These are phyloP conservation scores for Drosophila melanosoma DNA, from an alignment of 2,888 invertebrate species.

Conservation along the genomic window DNA sequence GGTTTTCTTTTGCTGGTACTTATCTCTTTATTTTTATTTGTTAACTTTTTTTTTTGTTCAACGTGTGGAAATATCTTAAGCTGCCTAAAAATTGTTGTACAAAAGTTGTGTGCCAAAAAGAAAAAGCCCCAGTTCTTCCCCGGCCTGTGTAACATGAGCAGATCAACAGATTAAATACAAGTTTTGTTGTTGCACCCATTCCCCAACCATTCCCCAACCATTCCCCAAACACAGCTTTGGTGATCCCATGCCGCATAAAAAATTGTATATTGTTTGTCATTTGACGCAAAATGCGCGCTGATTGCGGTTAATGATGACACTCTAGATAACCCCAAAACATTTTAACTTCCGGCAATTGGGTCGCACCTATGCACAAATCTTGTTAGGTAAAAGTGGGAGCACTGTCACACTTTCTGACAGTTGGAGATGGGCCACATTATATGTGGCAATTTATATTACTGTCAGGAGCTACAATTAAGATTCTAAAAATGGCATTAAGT, in stretches of 20 bases:
- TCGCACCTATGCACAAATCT: background rate
- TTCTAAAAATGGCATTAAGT: background rate
- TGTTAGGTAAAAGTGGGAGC: conserved; percentile 3
- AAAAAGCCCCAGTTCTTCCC: conserved; percentile 17
- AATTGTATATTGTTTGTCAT: conserved; percentile 68
- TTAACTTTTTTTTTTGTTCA: conserved; percentile 11
- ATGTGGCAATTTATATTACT: conserved; percentile 16
- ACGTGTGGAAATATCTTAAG: conserved; percentile 62
- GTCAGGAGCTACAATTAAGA: conserved; percentile 33
- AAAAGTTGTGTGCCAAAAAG: conserved; percentile 40
- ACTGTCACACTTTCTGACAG: conserved; percentile 3
- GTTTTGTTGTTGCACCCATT: conserved; percentile 51
- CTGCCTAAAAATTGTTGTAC: conserved; percentile 64
- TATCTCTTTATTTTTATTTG: conserved; percentile 36
- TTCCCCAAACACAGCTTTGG: conserved; percentile 55
- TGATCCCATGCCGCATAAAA: conserved; percentile 54
- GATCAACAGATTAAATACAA: conserved; percentile 76
- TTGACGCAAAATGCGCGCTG: conserved; percentile 63
- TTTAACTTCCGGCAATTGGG: conserved; percentile 20
- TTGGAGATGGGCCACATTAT: background rate
- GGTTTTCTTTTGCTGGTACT: conserved; percentile 14
- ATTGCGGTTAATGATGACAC: conserved; percentile 80
- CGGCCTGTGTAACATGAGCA: conserved; percentile 59
- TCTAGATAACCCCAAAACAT: conserved; percentile 57
- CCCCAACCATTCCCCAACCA: conserved; percentile 60